Evolutionary conservation across 2,113 vertebrate species (phyloP), one percentile per base, ranked within the genome.

Genomic region (Colaptes auratus): DNA sequence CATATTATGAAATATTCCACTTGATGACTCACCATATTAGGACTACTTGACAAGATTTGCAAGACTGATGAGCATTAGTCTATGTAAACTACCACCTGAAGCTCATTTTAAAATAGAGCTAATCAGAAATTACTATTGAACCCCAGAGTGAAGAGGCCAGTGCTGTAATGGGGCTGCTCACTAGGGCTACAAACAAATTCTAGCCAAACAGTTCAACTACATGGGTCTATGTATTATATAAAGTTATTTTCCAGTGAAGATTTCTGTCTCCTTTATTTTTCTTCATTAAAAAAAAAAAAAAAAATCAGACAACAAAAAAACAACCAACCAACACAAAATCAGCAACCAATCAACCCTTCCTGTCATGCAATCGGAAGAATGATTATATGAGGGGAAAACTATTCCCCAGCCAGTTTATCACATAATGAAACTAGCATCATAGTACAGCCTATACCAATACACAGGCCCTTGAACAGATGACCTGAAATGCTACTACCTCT

Each of bases 51-150:
- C 82, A 73, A 91, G 59, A 87, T 85, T 82, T 85, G 59, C 82
- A 92, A 91, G 72, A 72, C 46, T 88, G 25, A 61, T 89, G 82
- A 85, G n/a, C 33, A 53, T 73, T 31, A 76, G 31, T 59, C 85
- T 89, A 52, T 50, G 35, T n/a, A 82, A 92, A 76, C 74, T 80
- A 73, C 59, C 71, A 92, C 63, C 71, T 88, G 79, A 91, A 88
- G 46, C 56, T 90, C 63, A 77, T 89, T 96, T 94, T 82, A 35
- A 86, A 77, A 84, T 31, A 66, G 46, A 77, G 64, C 42, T 86
- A 85, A 93, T 90, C 64, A 86, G 35, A 79, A 92, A 70, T 70
- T 74, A 73, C 59, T 80, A 33, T 24, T 76, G 67, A 87, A 80
- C 31, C 48, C n/a, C 31, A 66, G 42, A 92, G 28, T 44, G 31